Base-by-base conservation (phyloP, 2,113 vertebrate genomes). In the Megalops atlanticus region DNA sequence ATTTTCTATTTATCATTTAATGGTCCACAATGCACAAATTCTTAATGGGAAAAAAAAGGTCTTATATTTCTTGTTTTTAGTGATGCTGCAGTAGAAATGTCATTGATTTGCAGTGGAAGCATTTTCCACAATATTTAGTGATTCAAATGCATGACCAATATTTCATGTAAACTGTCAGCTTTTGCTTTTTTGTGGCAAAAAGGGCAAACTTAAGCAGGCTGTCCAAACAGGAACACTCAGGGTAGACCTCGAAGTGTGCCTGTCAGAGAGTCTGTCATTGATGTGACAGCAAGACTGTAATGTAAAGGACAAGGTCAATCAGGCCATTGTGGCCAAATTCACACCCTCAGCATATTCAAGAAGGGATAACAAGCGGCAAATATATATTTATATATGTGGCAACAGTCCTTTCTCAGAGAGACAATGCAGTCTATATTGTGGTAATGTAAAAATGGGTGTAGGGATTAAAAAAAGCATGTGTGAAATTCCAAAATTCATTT, bases 11-110 rank as follows among this genome's bases (percentile, higher is more conserved):
- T 45, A n/a, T n/a, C 41, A 21, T 38, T 16, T 70, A 40, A 76
- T 76, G 74, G 7, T 43, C 45, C 35, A 45, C 79, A 45, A 8
- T 31, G 38, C 38, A 45, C 77, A 35, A n/a, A n/a, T n/a, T n/a
- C n/a, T 82, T 36, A 0, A 47, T 47, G 80, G 87, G 80, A 68
- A 76, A 58, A 45, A 45, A 45, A 45, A 27, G 83, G 6, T 76
- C 81, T 78, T 24, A 64, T n/a, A 64, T 27, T 64, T 27, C 58
- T 24, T 24, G 58, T 31, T 11, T 18, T 64, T 11, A 27, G 58
- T 64, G n/a, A 64, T 64, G 58, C 31, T 27, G 58, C 58, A 31
- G 31, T 27, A 64, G 1, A 64, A 64, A 64, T 64, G 58, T 0
- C 12, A 10, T n/a, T 64, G 1, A n/a, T n/a, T 52, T 16, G 4